Base-by-base conservation (phyloP, 2,113 vertebrate species). In the Rhipidura dahli region DNA sequence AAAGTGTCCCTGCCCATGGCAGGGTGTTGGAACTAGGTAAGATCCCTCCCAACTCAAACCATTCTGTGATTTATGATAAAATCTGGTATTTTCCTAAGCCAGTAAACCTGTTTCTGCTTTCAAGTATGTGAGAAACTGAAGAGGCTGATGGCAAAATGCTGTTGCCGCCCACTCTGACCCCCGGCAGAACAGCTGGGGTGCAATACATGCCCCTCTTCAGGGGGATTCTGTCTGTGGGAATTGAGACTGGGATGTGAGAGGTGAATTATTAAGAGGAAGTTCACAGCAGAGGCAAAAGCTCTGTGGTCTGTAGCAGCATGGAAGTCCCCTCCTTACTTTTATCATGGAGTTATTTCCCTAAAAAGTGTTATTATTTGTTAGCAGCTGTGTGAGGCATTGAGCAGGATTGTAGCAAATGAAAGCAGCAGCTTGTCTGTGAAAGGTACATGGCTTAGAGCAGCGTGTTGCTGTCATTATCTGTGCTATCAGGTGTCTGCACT, bases 241-340 rank as follows among this genome's bases (percentile, higher is more conserved):
- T 0, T 45, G 23, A 42, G 65, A 7, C 27, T 37, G 26, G 31
- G 31, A 35, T 64, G n/a, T 0, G 6, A 56, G 20, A 45, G 35
- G 9, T 18, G 19, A 68, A 40, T 44, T 82, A 39, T 21, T 24
- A 9, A 10, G n/a, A 31, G 35, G 10, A 70, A 49, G 33, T 1
- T 64, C 35, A 17, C 31, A 49, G 10, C n/a, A 27, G 60, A 39
- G 65, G 19, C 63, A 16, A 0, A 4, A 47, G 9, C 47, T 44
- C 51, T 47, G 56, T 0, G 0, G 10, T 40, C 27, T 31, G 0
- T 3, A 51, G 57, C 63, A 76, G 39, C 57, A 10, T 15, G 12
- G 37, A 21, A 30, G 26, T 57, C n/a, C 26, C 61, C 56, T 76
- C 54, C 27, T 69, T 61, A n/a, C 59, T 42, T 81, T 83, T 50